These are phyloP conservation scores for Lota lota DNA, from an alignment of 2,113 vertebrate species.

Conservation along the genomic window DNA sequence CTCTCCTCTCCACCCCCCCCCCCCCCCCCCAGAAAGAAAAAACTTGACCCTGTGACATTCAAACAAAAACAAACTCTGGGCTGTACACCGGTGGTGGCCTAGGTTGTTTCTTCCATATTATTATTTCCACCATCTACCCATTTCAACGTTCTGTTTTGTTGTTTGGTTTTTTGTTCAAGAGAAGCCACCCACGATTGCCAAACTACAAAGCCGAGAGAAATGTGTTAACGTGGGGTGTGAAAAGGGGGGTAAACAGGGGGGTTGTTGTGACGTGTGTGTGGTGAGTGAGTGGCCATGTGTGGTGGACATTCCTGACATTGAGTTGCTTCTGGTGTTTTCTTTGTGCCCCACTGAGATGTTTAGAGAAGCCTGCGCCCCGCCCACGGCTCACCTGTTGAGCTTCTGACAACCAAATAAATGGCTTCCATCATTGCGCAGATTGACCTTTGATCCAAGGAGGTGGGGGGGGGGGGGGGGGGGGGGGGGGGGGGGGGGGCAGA, in stretches of 20 bases:
- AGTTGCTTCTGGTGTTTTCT: conserved; percentile 63
- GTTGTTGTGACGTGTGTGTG: conserved; percentile 71
- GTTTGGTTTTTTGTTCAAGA: conserved; percentile 1
- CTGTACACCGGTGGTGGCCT: conserved; percentile 38
- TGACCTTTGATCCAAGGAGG: conserved; percentile 69
- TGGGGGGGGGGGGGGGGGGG: too few relatives aligned
- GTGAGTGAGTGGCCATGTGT: conserved; percentile 71
- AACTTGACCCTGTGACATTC: conserved; percentile 54
- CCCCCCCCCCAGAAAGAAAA: conserved; percentile 27
- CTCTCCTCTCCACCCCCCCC: conserved; percentile 33
- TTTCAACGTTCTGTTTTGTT: conserved; percentile 25
- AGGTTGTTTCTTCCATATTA: conserved; percentile 35
- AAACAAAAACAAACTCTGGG: conserved; percentile 65
- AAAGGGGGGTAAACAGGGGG: conserved; percentile 45
- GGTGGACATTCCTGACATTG: conserved; percentile 66
- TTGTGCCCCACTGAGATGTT: conserved; percentile 63
- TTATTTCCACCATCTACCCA: conserved; percentile 22
- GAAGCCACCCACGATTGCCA: conserved; percentile 18
- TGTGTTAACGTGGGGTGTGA: conserved; percentile 38
- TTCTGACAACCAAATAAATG: conserved; percentile 78
- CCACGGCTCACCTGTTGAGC: conserved; percentile 78
- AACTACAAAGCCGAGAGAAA: conserved; percentile 56
- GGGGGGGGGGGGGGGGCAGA: too few relatives aligned
- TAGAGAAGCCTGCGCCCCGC: conserved; percentile 57
- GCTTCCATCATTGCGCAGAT: conserved; percentile 59